Base-by-base conservation (phyloP, 2,797 vertebrate genomes). In the Chiroxiphia lanceolata region DNA sequence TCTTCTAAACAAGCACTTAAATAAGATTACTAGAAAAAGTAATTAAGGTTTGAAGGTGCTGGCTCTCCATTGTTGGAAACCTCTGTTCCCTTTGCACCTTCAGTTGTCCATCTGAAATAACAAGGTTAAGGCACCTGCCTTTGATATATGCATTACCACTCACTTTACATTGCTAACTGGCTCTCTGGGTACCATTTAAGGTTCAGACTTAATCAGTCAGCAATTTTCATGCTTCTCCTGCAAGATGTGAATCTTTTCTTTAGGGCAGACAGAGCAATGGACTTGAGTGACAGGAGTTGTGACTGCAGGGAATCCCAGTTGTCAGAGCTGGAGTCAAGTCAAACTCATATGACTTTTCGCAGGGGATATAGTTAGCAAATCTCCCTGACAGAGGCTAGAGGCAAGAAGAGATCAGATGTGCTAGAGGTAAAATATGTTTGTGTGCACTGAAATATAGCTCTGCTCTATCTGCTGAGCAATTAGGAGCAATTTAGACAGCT, bases 161-260 rank as follows among this genome's bases (percentile, higher is more conserved):
- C 98, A 98, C 97, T 99, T 98, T 98, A 98, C 98, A 98, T 98
- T 98, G 97, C 97, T 98, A 98, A 98, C 98, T 96, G 96, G 96
- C 96, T 99, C 98, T 98, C 98, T 97, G 97, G 98, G 95, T 98
- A 98, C 97, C 98, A 97, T 98, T 99, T 99, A 99, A 98, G 89
- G 98, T 98, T 98, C 87, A 97, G 98, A 98, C 98, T 97, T 99
- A 99, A 99, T 99, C 98, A 98, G 98, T 98, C 98, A 98, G 98
- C 97, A 98, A 96, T 95, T 97, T 98, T 97, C 97, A 96, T 98
- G 96, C 97, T 98, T 97, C 98, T 97, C 97, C 96, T 91, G 97
- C 97, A 98, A 98, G 98, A 97, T 94, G 88, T 97, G 96, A 97
- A 97, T 98, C 97, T 89, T 98, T 98, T 97, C 97, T 98, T 93